Conservation (phyloP, 2,113 vertebrate species). For the Gymnogyps californianus region DNA sequence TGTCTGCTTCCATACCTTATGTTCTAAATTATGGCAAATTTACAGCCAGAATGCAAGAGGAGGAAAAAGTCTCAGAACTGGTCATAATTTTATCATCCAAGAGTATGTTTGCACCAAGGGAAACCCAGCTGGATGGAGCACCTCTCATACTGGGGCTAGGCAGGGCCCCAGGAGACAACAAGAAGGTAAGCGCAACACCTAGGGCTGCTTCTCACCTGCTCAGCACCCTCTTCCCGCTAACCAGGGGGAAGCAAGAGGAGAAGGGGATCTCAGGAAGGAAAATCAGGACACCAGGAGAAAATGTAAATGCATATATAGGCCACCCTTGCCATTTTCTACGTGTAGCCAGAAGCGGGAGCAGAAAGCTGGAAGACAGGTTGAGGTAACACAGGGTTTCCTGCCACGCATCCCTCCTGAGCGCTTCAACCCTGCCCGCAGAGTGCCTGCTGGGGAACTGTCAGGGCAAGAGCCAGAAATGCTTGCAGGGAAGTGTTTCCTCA, state of each 20-base stretch:
- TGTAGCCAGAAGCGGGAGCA: not conserved
- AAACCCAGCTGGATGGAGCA: not conserved
- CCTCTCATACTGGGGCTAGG: not conserved
- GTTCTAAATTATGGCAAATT: not conserved
- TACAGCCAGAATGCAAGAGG: not conserved
- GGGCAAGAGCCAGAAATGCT: not conserved
- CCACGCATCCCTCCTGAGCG: rapidly evolving
- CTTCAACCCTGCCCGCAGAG: rapidly evolving
- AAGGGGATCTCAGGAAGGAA: not conserved
- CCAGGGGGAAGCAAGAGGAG: not conserved
- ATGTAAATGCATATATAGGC: rapidly evolving
- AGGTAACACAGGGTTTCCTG: not conserved
- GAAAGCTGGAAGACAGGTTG: not conserved
- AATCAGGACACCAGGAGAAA: not conserved
- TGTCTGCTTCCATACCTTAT: not conserved
- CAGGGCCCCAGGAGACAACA: not conserved
- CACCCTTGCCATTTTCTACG: not conserved
- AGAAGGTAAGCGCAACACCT: not conserved
- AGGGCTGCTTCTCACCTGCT: not conserved
- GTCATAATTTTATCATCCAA: not conserved
- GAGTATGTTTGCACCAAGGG: not conserved
- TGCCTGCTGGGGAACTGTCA: not conserved
- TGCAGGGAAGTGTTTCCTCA: not conserved
- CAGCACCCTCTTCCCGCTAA: not conserved
- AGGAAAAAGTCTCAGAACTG: not conserved